phyloP scores from a whole-genome alignment of 1,140 invertebrate species.

The Diabrotica virgifera region DNA sequence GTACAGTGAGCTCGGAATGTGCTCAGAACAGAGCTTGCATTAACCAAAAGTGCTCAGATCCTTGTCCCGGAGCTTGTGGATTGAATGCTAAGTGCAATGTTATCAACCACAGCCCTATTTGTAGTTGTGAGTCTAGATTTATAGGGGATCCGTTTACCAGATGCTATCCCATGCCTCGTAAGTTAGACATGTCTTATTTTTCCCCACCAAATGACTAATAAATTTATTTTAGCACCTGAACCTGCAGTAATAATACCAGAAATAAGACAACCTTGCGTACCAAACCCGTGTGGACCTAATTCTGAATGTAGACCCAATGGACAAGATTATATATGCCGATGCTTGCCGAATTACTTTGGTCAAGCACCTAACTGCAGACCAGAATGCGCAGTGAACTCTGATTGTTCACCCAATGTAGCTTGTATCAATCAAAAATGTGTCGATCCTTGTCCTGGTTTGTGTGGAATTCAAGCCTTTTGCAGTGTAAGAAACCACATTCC shows the following conservation, averaged over 20 bases:
- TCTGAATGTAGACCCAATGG: constrained; percentile 58
- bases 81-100: constrained; percentile 63
- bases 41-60: constrained; percentile 74
- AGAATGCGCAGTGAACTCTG: constrained; percentile 68
- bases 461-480: constrained; percentile 66
- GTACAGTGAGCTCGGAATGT: constrained; percentile 76
- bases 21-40: constrained; percentile 68
- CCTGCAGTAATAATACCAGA: constrained; percentile 32
- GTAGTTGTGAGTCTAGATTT: constrained; percentile 57
- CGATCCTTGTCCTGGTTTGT: constrained; percentile 71
- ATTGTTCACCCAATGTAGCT: constrained; percentile 64
- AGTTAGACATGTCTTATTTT: constrained; percentile 30
- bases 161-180: constrained; percentile 53
- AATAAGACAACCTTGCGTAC: constrained; percentile 53
- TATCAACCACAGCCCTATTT: constrained; percentile 63
- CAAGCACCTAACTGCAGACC: constrained; percentile 51
- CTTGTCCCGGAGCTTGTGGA: constrained; percentile 64
- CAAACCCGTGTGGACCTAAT: constrained; percentile 64
- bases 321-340: constrained; percentile 59
- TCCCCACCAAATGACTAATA: not conserved
- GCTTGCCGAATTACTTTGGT: constrained; percentile 49
- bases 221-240: constrained; percentile 34
- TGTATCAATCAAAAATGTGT: constrained; percentile 66
- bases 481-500: constrained; percentile 67
- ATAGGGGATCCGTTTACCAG: constrained; percentile 59